phyloP scores from a whole-genome alignment of 1,140 invertebrate species.

The Andrena cerasifolii region DNA sequence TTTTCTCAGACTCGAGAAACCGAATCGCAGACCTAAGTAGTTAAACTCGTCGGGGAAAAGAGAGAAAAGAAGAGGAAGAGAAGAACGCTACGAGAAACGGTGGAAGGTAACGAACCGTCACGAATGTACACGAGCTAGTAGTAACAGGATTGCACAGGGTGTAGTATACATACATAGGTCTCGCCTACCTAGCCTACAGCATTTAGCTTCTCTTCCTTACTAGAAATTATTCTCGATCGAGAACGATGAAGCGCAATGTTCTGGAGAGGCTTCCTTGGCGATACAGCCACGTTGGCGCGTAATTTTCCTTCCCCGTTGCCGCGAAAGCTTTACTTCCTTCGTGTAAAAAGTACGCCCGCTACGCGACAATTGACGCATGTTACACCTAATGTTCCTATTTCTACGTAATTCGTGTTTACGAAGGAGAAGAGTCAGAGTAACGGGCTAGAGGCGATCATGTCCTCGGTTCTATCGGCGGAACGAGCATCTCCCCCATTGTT shows the following conservation, averaged over 20 bases:
- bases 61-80: too few relatives aligned
- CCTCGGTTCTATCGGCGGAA: constrained; percentile 60
- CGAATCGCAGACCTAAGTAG: too few relatives aligned
- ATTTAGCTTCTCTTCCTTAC: not conserved
- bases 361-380: constrained; percentile 18
- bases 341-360: not conserved
- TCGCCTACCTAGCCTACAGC: not conserved
- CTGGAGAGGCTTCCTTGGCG: too few relatives aligned
- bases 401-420: constrained; percentile 42
- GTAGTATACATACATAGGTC: not conserved
- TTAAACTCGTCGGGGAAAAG: not conserved
- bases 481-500: constrained; percentile 52
- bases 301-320: not conserved
- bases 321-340: not conserved
- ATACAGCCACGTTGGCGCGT: not conserved
- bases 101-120: not conserved
- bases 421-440: constrained; percentile 14
- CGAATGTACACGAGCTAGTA: not conserved
- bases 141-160: not conserved
- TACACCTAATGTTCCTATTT: constrained; percentile 69
- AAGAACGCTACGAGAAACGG: not conserved
- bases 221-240: not conserved
- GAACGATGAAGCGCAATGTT: not conserved
- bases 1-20: not conserved
- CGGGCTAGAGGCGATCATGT: constrained; percentile 29